Base-by-base conservation (phyloP, 2,797 vertebrate species). In the Pitangus sulphuratus region DNA sequence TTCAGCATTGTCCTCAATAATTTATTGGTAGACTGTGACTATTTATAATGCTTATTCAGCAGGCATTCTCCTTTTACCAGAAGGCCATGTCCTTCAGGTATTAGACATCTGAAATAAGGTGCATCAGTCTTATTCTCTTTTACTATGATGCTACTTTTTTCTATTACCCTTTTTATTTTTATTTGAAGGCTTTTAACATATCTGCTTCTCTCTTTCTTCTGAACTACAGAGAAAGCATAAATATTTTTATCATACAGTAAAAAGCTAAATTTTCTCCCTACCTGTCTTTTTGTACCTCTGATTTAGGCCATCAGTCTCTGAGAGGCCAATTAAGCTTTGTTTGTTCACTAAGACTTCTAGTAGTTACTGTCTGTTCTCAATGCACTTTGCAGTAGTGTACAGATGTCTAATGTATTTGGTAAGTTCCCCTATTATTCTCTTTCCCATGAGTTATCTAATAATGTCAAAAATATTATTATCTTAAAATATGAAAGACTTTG, bases 261-360 rank as follows among this genome's bases (percentile, higher is more conserved):
- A 79, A 74, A 80, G 4, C 6, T 54, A 84, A 64, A 12, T 90
- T 84, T 91, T 71, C 24, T 90, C 15, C 4, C 9, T 78, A 21
- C 14, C 4, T 66, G 8, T 68, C 18, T 48, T 77, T 70, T 61
- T 80, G 14, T 70, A 44, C 25, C 26, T 70, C 60, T 70, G 31
- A 80, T 88, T 83, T 75, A 84, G 65, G n/a, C 61, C 48, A 90
- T 42, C 25, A 35, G 57, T 75, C 92, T 96, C 96, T 90, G 44
- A 71, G 90, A 96, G 79, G 90, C 90, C 93, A 91, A 78, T 96
- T 90, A 93, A 74, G 33, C 8, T 88, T 89, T 62, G 15, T 70
- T 93, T 87, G 54, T 58, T 15, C 40, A 37, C 44, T 51, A 76
- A 79, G 42, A 84, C 21, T 70, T 74, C 44, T 58, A 45, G 45